Conservation (phyloP, 2,113 vertebrate genomes). For the Grantiella picta region DNA sequence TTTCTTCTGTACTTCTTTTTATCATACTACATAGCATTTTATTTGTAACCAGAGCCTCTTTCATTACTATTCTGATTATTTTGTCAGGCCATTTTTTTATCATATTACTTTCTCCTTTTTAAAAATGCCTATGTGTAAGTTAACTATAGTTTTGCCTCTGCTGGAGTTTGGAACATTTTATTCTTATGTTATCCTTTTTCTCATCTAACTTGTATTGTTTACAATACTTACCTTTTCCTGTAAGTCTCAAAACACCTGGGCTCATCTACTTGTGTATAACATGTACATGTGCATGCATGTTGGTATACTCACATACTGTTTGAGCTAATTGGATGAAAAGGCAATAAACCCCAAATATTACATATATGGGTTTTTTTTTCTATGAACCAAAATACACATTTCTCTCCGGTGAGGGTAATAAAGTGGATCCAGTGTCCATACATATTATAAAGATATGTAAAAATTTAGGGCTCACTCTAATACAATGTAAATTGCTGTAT, state of each 20-base stretch:
- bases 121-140: neutral
- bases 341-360: fast-evolving
- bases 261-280: neutral
- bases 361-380: neutral
- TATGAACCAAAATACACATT: neutral
- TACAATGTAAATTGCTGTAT: neutral
- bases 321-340: neutral
- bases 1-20: neutral
- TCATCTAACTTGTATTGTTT: neutral
- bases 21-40: neutral
- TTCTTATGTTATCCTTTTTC: neutral
- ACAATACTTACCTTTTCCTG: neutral
- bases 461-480: neutral
- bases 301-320: neutral
- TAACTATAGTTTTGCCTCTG: neutral
- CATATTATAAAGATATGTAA: neutral
- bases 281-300: fast-evolving
- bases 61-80: neutral
- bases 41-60: neutral
- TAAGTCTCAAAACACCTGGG: neutral
- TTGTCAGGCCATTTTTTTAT: neutral
- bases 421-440: neutral
- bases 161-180: neutral
- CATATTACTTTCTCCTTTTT: neutral
- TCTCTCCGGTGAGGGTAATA: neutral